Conservation (phyloP, 2,888 invertebrate genomes). For the Leptinotarsa juncta region DNA sequence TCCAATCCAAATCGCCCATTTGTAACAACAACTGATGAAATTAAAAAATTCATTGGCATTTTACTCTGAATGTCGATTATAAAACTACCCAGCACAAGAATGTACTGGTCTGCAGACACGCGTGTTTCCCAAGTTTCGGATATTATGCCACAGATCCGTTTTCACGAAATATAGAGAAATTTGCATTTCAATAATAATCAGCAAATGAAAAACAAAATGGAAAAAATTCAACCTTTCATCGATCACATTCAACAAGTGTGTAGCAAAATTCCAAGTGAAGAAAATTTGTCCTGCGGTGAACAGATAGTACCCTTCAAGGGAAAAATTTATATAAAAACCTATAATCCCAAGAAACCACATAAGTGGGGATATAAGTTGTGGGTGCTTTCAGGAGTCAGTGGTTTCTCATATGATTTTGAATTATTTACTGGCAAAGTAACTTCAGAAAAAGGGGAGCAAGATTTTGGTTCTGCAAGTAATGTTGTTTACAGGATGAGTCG, state of each 20-base stretch:
- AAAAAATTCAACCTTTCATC: no score
- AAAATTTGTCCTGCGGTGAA: slow-evolving; percentile 11
- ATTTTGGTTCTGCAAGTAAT: slow-evolving; percentile 49
- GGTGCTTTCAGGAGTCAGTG: slow-evolving; percentile 33
- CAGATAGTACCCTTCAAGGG: slow-evolving; percentile 14
- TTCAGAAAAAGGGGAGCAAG: slow-evolving; percentile 34
- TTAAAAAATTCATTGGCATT: background rate
- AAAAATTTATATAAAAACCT: slow-evolving; percentile 47
- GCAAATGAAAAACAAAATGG: background rate
- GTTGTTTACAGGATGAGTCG: slow-evolving; percentile 48
- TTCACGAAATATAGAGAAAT: background rate
- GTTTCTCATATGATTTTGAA: slow-evolving; percentile 26
- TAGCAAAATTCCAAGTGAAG: slow-evolving; percentile 7
- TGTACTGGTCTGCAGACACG: background rate
- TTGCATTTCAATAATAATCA: background rate
- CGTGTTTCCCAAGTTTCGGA: background rate
- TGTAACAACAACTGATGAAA: background rate
- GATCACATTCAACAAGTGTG: background rate
- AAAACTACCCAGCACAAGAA: background rate
- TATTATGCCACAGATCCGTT: background rate
- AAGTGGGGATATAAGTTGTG: slow-evolving; percentile 41
- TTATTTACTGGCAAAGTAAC: slow-evolving; percentile 18
- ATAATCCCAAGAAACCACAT: slow-evolving; percentile 37
- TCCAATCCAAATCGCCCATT: background rate
- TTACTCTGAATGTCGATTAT: background rate